Evolutionary conservation across 2,797 vertebrate genomes (phyloP), one percentile per base, ranked within the genome.

Genomic region (Peromyscus attwateri): DNA sequence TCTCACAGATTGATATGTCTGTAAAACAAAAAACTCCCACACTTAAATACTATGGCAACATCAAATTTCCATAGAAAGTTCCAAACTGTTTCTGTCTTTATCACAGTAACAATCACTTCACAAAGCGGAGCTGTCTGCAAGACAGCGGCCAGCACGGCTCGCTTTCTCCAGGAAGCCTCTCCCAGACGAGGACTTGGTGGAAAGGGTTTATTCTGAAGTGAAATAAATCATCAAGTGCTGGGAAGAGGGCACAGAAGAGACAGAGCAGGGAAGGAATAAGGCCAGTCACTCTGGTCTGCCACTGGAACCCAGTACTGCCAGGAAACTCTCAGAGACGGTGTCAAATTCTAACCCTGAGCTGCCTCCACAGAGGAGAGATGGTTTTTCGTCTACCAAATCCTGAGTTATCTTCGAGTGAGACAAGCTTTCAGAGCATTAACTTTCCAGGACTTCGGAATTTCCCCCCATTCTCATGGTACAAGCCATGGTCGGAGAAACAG

Each of bases 21-120:
- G n/a, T 55, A 31, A 82, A 79, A 87, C 8, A 89, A 62, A 96
- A 92, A 95, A 92, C 43, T 73, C 29, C 77, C 23, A 89, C 2
- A 23, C 25, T 79, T 88, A 80, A 82, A 83, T 79, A 60, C n/a
- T 34, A 40, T 10, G 49, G 66, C 66, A 94, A 64, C 37, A 46
- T 80, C 34, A 83, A 62, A 95, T 82, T 46, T 29, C 64, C 76
- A 37, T 31, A 14, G 55, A 57, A 68, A 5, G 31, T 91, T 82
- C 80, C 62, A 64, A 57, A 70, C 34, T 55, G 9, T 94, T 94
- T 82, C 73, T 70, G 68, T 84, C 84, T 70, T 75, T 91, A 95
- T 60, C 81, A 46, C 60, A 81, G 6, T 81, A 92, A 76, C 43
- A 25, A 37, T 37, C 19, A 34, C 34, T 23, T 55, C 87, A 49